phyloP scores from a whole-genome alignment of 2,797 vertebrate genomes.

The Heteromormyrus szaboi region DNA sequence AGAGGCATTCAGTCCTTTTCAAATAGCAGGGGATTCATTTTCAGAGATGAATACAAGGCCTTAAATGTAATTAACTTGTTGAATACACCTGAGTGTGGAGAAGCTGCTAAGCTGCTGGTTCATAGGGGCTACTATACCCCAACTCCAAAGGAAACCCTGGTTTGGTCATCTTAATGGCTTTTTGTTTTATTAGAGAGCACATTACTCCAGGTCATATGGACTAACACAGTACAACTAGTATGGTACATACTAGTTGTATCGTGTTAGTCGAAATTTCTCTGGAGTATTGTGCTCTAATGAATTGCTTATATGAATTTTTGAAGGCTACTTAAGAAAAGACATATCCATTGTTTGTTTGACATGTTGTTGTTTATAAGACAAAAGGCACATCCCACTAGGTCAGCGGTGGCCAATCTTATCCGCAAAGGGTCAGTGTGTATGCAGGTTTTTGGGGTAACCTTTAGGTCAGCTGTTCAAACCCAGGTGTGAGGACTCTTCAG shows the following conservation, averaged over 20 bases:
- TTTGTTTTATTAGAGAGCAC: background rate
- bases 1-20: background rate
- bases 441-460: too few relatives aligned
- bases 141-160: background rate
- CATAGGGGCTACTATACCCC: background rate
- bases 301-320: background rate
- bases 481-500: too few relatives aligned
- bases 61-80: background rate
- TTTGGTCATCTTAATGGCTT: background rate
- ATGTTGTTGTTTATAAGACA: background rate
- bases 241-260: background rate
- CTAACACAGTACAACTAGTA: background rate
- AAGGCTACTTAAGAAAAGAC: background rate
- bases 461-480: too few relatives aligned
- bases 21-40: background rate
- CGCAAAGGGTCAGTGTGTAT: too few relatives aligned
- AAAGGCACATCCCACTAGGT: background rate
- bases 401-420: too few relatives aligned
- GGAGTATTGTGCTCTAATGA: background rate
- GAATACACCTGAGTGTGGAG: background rate
- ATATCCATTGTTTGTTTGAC: background rate
- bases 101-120: too few relatives aligned
- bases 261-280: background rate
- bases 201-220: background rate
- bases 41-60: background rate